Evolutionary conservation across 2,888 invertebrate species (phyloP).

Genomic region (Zeuzera pyrina): DNA sequence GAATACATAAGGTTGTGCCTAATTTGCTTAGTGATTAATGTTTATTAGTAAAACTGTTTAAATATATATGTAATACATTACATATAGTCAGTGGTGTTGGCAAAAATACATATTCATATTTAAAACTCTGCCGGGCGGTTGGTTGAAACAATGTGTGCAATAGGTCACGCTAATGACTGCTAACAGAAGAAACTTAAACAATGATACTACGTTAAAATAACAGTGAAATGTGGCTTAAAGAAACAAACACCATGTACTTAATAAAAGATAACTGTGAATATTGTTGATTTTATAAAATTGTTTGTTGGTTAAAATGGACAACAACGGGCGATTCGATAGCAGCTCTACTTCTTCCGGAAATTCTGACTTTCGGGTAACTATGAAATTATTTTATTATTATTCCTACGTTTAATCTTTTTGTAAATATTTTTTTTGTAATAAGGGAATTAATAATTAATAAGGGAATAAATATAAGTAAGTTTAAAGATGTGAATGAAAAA

Average conservation of each 20-base stretch:
- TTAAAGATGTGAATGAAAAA: too few relatives aligned
- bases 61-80: too few relatives aligned
- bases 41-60: too few relatives aligned
- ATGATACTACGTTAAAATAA: background rate
- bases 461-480: too few relatives aligned
- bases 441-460: too few relatives aligned
- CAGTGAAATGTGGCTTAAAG: background rate
- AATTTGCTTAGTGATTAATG: too few relatives aligned
- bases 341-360: conserved; percentile 57
- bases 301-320: background rate
- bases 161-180: conserved; percentile 24
- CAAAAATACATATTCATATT: too few relatives aligned
- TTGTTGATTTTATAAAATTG: background rate
- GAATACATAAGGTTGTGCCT: conserved; percentile 23
- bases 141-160: conserved; percentile 27
- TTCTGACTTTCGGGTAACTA: conserved; percentile 54
- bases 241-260: background rate
- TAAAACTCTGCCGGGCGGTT: too few relatives aligned
- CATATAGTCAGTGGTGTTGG: too few relatives aligned
- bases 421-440: too few relatives aligned
- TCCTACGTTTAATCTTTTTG: background rate
- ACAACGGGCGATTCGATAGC: conserved; percentile 34
- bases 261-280: background rate
- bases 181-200: conserved; percentile 28
- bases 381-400: background rate